A percentile compares a stretch with the other conserved stretches of the same genome.
These are phyloP conservation scores for Diphyllodes magnificus DNA, from an alignment of 2,113 vertebrate genomes.

Conservation along the genomic window DNA sequence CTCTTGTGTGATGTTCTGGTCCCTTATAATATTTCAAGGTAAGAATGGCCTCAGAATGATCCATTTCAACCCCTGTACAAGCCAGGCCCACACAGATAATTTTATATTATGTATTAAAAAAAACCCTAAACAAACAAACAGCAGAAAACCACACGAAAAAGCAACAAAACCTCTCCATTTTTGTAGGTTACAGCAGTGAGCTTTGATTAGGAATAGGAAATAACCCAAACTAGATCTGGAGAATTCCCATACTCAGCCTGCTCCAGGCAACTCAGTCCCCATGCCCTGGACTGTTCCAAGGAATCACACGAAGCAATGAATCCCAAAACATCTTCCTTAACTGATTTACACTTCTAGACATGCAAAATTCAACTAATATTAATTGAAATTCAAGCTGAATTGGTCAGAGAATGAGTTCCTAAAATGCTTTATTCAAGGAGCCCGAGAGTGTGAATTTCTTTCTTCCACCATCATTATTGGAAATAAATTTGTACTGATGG, in stretches of 20 bases:
- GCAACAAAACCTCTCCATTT: background rate
- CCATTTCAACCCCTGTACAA: background rate
- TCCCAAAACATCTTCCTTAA: background rate
- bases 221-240: background rate
- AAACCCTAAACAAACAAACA: accelerated
- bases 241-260: background rate
- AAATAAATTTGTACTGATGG: background rate
- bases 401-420: background rate
- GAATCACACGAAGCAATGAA: background rate
- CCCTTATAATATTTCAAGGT: background rate
- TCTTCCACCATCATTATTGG: background rate
- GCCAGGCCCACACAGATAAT: background rate
- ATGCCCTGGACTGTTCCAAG: background rate
- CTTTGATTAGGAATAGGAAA: background rate
- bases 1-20: background rate
- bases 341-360: background rate
- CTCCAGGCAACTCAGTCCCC: background rate
- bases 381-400: background rate
- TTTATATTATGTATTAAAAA: background rate
- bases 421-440: background rate
- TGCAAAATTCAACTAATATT: background rate
- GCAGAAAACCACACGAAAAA: accelerated
- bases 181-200: background rate
- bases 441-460: background rate
- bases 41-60: background rate